Conservation (phyloP, 1,140 invertebrate species). For the Scaptomyza hsui region DNA sequence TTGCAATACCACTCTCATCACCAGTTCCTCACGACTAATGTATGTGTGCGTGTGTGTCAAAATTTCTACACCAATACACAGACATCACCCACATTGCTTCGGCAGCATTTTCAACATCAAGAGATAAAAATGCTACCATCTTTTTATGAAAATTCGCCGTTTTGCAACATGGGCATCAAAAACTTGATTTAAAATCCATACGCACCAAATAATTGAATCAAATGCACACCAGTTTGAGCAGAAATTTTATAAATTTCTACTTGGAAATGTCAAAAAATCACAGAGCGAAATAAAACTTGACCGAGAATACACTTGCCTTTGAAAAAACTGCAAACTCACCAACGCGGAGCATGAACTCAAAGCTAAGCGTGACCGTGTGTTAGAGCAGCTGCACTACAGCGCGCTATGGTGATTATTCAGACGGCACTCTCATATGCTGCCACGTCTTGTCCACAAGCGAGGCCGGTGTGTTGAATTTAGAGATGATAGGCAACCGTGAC, state of each 20-base stretch:
- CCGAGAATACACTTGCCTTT: slow-evolving; percentile 78
- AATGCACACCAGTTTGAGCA: slow-evolving; percentile 70
- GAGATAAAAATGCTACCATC: slow-evolving; percentile 32
- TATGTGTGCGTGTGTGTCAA: slow-evolving; percentile 42
- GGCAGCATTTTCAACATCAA: slow-evolving; percentile 29
- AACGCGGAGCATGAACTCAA: slow-evolving; percentile 34
- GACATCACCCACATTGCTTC: slow-evolving; percentile 54
- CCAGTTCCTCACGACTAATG: slow-evolving; percentile 39
- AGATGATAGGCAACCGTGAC: slow-evolving; percentile 32
- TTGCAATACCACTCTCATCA: slow-evolving; percentile 29
- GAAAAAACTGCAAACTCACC: slow-evolving; percentile 80
- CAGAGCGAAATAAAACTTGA: slow-evolving; percentile 82
- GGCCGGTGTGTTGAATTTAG: slow-evolving; percentile 54
- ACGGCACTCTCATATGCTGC: slow-evolving; percentile 53
- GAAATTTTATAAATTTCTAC: slow-evolving; percentile 78
- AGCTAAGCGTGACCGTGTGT: slow-evolving; percentile 15
- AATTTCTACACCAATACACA: slow-evolving; percentile 56
- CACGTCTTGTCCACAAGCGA: slow-evolving; percentile 63
- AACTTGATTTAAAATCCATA: slow-evolving; percentile 51
- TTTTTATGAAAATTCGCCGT: slow-evolving; percentile 17
- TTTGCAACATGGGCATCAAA: slow-evolving; percentile 4
- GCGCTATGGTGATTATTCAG: slow-evolving; percentile 41
- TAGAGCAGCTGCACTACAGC: slow-evolving; percentile 33
- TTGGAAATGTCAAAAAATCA: slow-evolving; percentile 83
- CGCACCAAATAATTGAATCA: slow-evolving; percentile 74